Evolutionary conservation across 2,797 vertebrate species (phyloP), one percentile per base, ranked within the genome.

Genomic region (Tarsius wallacei): DNA sequence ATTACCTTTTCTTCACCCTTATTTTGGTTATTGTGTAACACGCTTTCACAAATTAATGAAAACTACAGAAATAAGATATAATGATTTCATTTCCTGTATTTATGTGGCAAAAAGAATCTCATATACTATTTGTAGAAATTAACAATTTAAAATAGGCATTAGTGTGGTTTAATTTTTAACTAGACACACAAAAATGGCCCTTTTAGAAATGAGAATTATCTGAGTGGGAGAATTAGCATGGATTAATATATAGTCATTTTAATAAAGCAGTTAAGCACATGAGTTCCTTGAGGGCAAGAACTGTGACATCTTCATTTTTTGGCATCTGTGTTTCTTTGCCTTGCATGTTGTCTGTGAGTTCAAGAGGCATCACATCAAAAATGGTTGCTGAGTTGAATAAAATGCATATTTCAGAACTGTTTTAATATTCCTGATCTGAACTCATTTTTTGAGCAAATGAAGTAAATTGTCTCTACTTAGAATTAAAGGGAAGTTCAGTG

Each of bases 371-470:
- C 26, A 73, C 42, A 70, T 84, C 13, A 80, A 74, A 80, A 74
- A 83, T 57, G 70, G 47, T 88, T 87, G 16, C 36, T 84, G 51
- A 93, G 49, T 82, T 86, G 84, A 95, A 88, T 93, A 91, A 93
- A 94, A 77, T 53, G 49, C 1, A 0, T 66, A 71, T 71, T 94
- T 93, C n/a, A 14, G 26, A 95, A 88, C 24, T 51, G 47, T 91
- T 78, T 94, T 80, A 83, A 83, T 92, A 26, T 61, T 95, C 53
- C 83, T 68, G 11, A 22, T 42, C 22, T 85, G 28, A 94, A 91
- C 88, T 88, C 93, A 84, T 90, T 57, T 95, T 91, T 74, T 82
- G 74, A 96, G 57, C 31, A 93, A 94, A 84, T 49, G 63, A 94
- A 90, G 5, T 80, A 91, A 81, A 82, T 74, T 68, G 10, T 63